These are phyloP conservation scores for Dromius quadrimaculatus DNA, from an alignment of 2,888 invertebrate genomes.

Conservation along the genomic window DNA sequence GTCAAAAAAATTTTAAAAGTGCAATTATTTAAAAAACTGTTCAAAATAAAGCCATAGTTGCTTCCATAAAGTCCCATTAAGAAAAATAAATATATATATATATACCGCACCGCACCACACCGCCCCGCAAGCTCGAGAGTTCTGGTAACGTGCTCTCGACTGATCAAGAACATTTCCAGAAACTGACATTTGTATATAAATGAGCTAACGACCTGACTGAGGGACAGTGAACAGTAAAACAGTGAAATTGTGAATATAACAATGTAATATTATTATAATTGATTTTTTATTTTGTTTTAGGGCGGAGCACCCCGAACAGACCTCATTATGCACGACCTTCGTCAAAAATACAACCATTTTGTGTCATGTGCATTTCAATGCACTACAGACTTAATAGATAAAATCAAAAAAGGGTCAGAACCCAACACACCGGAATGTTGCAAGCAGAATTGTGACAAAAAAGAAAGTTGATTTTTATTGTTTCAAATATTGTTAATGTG, in stretches of 20 bases:
- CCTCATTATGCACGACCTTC: background rate
- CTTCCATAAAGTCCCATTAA: too few relatives aligned
- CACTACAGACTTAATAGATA: background rate
- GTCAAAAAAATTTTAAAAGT: too few relatives aligned
- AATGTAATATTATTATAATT: too few relatives aligned
- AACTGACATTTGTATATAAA: too few relatives aligned
- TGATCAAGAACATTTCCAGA: too few relatives aligned
- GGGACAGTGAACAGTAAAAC: background rate
- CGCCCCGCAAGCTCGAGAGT: too few relatives aligned
- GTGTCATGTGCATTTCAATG: slow-evolving; percentile 1
- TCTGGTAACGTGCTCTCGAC: too few relatives aligned
- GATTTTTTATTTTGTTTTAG: slow-evolving; percentile 7
- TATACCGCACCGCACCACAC: too few relatives aligned
- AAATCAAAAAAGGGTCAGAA: background rate
- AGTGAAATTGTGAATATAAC: too few relatives aligned
- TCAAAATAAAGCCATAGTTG: too few relatives aligned
- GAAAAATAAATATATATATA: too few relatives aligned
- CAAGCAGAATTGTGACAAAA: background rate
- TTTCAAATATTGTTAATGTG: background rate
- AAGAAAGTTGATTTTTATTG: background rate
- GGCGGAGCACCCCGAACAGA: slow-evolving; percentile 17
- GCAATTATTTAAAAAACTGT: too few relatives aligned
- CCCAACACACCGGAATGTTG: background rate
- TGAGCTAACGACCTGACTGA: background rate
- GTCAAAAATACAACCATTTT: slow-evolving; percentile 8